These are phyloP conservation scores for Dermochelys coriacea DNA, from an alignment of 2,797 vertebrate species.

Conservation along the genomic window DNA sequence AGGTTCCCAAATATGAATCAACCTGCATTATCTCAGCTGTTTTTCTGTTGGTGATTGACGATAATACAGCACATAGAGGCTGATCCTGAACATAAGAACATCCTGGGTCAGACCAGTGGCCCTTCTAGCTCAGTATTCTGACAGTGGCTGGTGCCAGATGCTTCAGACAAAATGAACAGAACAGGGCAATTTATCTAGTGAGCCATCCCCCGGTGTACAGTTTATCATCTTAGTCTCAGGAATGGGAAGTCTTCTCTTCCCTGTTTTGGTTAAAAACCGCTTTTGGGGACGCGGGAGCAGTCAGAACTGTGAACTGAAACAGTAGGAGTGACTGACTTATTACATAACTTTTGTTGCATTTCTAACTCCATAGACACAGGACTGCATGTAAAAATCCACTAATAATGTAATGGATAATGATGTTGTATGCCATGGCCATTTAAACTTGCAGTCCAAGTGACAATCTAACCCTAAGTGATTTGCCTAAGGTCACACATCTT, in stretches of 20 bases:
- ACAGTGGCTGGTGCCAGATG: neutral
- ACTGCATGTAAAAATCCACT: neutral
- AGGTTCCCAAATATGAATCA: neutral
- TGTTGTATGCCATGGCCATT: neutral
- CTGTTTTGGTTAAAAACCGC: neutral
- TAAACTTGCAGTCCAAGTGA: neutral
- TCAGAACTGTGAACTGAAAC: conserved; percentile 15
- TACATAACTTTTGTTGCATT: neutral
- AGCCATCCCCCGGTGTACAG: neutral
- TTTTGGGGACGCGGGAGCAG: neutral
- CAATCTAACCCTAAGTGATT: neutral
- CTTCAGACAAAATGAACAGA: neutral
- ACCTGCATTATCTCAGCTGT: neutral
- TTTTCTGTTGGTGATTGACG: neutral
- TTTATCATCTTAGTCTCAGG: neutral
- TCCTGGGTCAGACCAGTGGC: neutral
- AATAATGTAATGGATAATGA: neutral
- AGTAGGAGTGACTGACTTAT: neutral
- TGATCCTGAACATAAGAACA: neutral
- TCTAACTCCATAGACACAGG: neutral
- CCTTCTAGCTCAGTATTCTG: neutral
- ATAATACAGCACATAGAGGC: neutral
- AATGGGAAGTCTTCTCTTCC: neutral
- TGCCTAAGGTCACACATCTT: neutral
- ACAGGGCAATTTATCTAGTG: neutral